Evolutionary conservation across 2,113 vertebrate species (phyloP), one percentile per base, ranked within the genome.

Genomic region (Melanerpes aurifrons): DNA sequence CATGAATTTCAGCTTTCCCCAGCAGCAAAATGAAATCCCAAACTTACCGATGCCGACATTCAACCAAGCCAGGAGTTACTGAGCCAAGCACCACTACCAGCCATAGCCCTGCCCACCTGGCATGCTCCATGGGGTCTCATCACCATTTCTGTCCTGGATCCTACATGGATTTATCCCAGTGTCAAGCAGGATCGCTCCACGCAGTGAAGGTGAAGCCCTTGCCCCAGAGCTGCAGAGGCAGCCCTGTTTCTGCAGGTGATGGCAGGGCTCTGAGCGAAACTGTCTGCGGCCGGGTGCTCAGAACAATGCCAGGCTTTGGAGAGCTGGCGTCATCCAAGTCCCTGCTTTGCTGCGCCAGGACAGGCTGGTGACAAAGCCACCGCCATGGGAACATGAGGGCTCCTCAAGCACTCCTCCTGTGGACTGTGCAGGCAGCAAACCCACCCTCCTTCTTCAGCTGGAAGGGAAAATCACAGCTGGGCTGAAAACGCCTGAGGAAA

Each of bases 281-380:
- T 17, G 47, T 58, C 72, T 0, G 3, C 5, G 7, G 73, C 64
- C 0, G 1, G 61, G 77, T 0, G 0, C 25, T 63, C 3, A 28
- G 66, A 96, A 96, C 93, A 95, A 94, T 74, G 90, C 73, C 7
- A 47, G 40, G 73, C 92, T 95, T 92, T 77, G 87, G 81, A 94
- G 81, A 1, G 10, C 77, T 92, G 89, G 84, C 29, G 26, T 95
- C 90, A 94, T 48, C n/a, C 4, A 15, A 3, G 3, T 53, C 80
- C 76, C 71, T 0, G 3, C 70, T 62, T 35, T 0, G 5, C 76
- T 40, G 17, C 1, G 31, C 91, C 13, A 24, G 76, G 63, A 76
- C 80, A 54, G 80, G 83, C 56, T 54, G 77, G 84, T 74, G 84
- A 94, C 77, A 89, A 95, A 94, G 82, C 61, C 61, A 74, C 35